Evolutionary conservation across 2,888 invertebrate genomes (phyloP).

Genomic region (Amaurobius ferox): DNA sequence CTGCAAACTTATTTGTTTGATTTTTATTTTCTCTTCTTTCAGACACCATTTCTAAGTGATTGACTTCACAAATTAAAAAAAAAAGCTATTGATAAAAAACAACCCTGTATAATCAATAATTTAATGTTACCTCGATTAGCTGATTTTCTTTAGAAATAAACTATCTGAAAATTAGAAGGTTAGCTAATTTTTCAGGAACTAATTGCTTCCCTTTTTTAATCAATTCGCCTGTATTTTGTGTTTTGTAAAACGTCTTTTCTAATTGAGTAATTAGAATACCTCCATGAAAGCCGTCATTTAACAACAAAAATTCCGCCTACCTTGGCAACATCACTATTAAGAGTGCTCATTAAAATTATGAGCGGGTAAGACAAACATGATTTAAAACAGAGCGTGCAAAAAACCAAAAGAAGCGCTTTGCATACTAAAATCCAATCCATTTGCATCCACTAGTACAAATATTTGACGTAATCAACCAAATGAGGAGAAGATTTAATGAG

Average conservation of each 20-base stretch:
- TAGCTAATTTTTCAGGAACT: background rate
- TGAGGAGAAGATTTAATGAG: slow-evolving; percentile 66
- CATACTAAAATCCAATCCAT: slow-evolving; percentile 55
- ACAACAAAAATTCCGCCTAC: background rate
- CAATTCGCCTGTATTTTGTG: background rate
- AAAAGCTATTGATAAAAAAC: too few relatives aligned
- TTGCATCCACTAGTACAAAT: slow-evolving; percentile 59
- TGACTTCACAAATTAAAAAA: too few relatives aligned
- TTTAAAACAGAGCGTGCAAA: slow-evolving; percentile 20
- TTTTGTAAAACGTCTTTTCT: background rate
- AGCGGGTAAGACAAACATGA: slow-evolving; percentile 48
- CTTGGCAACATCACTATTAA: slow-evolving; percentile 6
- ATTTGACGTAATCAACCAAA: slow-evolving; percentile 59
- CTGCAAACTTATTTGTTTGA: too few relatives aligned
- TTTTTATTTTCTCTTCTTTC: too few relatives aligned
- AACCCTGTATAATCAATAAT: too few relatives aligned
- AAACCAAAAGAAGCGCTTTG: slow-evolving; percentile 22
- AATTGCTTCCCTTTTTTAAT: background rate
- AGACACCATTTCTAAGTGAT: too few relatives aligned
- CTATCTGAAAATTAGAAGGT: background rate
- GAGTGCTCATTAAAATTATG: slow-evolving; percentile 61
- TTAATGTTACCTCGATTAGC: too few relatives aligned
- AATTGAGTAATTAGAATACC: slow-evolving; percentile 16
- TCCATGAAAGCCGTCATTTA: background rate
- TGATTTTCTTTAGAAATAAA: slow-evolving; percentile 3